Evolutionary conservation across 2,797 vertebrate species (phyloP).

Genomic region (Arnoldichthys spilopterus): DNA sequence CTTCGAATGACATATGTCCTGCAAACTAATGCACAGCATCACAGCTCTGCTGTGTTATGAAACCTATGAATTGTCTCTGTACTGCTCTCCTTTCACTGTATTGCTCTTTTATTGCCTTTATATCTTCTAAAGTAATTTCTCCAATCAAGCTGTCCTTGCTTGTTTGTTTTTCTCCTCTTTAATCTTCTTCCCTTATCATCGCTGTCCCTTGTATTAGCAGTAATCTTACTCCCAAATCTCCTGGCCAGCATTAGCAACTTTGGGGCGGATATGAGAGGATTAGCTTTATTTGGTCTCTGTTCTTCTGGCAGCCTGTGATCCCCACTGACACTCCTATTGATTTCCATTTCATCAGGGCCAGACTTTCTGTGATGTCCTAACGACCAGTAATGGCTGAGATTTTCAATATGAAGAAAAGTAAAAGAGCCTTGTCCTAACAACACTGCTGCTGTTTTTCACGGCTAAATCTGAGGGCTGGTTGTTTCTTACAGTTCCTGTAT

Average conservation of each 20-base stretch:
- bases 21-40: not conserved
- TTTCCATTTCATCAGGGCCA: slow-evolving; percentile 60
- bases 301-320: slow-evolving; percentile 50
- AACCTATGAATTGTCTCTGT: not conserved
- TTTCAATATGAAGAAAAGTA: slow-evolving; percentile 22
- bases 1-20: no score
- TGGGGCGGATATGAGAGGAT: slow-evolving; percentile 64
- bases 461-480: slow-evolving; percentile 11
- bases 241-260: slow-evolving; percentile 62
- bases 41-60: not conserved
- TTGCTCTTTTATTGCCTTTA: slow-evolving; percentile 7
- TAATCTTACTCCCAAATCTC: slow-evolving; percentile 55
- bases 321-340: slow-evolving; percentile 59
- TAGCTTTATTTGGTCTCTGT: slow-evolving; percentile 64
- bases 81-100: not conserved
- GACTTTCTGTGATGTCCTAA: slow-evolving; percentile 46
- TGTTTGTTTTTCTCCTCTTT: slow-evolving; percentile 26
- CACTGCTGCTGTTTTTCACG: not conserved
- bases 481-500: not conserved
- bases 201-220: slow-evolving; percentile 22
- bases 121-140: slow-evolving; percentile 13
- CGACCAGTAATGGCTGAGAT: slow-evolving; percentile 23
- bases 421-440: not conserved
- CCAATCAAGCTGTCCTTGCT: slow-evolving; percentile 10
- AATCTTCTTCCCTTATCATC: slow-evolving; percentile 33